These are phyloP conservation scores for Dicyrtomina minuta DNA, from an alignment of 2,888 invertebrate species.

Conservation along the genomic window DNA sequence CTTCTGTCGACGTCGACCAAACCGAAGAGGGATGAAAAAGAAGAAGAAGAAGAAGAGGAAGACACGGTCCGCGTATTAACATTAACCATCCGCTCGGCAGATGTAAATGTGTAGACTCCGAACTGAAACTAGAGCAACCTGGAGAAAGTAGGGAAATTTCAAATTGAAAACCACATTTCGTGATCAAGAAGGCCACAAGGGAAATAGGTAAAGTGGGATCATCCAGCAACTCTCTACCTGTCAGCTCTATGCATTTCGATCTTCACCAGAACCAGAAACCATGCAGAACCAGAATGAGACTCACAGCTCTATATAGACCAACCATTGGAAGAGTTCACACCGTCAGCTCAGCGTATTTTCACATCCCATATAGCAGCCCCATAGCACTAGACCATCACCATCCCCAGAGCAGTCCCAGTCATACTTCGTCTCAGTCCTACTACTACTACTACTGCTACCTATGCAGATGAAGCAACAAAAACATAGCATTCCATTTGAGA, in stretches of 20 bases:
- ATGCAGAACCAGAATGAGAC: no score
- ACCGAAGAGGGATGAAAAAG: background rate
- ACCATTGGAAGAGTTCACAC: no score
- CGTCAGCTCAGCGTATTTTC: no score
- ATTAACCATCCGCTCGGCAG: constrained; percentile 7
- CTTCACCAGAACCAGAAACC: no score
- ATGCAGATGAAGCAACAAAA: background rate
- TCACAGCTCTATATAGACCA: no score
- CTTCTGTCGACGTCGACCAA: background rate
- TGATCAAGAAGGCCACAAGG: constrained; percentile 25
- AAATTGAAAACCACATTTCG: constrained; percentile 9
- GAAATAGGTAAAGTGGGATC: constrained; percentile 23
- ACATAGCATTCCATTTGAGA: background rate
- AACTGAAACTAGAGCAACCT: no score
- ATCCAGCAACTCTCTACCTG: constrained; percentile 15
- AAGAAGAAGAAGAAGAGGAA: background rate
- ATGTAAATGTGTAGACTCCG: no score
- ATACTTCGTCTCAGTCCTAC: no score
- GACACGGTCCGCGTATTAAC: constrained; percentile 3
- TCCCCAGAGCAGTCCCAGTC: no score
- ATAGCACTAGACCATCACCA: background rate
- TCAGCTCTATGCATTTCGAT: constrained; percentile 7
- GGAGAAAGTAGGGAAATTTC: background rate
- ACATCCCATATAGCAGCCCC: no score
- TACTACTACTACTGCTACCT: no score